Evolutionary conservation across 2,888 invertebrate genomes (phyloP).

Genomic region (Gasteruption jaculator): DNA sequence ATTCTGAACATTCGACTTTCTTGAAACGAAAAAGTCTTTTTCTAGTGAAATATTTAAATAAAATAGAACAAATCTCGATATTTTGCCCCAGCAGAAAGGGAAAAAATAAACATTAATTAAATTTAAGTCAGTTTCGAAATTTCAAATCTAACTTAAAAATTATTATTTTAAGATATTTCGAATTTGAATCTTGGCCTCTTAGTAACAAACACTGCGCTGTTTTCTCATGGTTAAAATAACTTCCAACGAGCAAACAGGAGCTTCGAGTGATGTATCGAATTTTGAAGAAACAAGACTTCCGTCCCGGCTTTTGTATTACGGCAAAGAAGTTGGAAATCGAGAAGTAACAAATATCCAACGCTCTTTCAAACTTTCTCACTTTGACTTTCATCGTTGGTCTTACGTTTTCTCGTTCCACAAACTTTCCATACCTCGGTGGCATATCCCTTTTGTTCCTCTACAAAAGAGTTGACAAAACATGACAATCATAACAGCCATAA

Average conservation of each 20-base stretch:
- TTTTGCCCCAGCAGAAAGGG: no score
- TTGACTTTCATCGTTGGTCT: constrained; percentile 4
- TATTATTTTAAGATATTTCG: no score
- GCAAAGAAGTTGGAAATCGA: constrained; percentile 1
- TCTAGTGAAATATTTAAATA: no score
- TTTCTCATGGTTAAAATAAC: no score
- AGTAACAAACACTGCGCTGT: no score
- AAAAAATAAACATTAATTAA: no score
- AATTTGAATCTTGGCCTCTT: no score
- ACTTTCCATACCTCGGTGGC: constrained; percentile 16
- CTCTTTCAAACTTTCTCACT: background rate
- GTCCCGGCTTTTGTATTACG: constrained; percentile 27
- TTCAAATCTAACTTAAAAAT: no score
- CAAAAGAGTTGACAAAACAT: constrained; percentile 49
- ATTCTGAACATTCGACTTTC: no score
- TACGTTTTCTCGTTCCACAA: background rate
- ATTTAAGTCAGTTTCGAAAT: no score
- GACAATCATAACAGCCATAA: constrained; percentile 43
- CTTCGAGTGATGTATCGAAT: constrained; percentile 40
- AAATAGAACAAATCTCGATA: no score
- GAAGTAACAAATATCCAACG: background rate
- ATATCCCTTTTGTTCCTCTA: constrained; percentile 30
- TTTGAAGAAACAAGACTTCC: constrained; percentile 32
- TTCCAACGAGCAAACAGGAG: background rate
- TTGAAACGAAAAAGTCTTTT: no score